Conservation (phyloP, 2,888 invertebrate species). For the Chrysolina haemoptera region DNA sequence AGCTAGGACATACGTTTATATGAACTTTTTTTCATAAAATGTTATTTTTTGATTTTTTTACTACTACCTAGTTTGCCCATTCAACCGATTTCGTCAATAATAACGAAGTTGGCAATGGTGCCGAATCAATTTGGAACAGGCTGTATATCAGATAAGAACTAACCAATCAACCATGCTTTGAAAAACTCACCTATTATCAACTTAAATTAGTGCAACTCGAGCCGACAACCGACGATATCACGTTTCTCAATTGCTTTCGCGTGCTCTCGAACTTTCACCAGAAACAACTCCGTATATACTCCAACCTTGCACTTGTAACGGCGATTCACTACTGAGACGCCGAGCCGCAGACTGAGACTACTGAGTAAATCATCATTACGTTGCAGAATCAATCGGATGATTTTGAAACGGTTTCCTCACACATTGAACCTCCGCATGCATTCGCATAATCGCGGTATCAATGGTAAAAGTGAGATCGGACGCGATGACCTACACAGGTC, state of each 20-base stretch:
- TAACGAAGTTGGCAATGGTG: no score
- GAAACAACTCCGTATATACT: neutral
- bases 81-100: no score
- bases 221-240: neutral
- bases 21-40: no score
- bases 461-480: neutral
- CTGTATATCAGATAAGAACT: no score
- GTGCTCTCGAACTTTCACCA: conserved; percentile 15
- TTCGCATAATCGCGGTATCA: neutral
- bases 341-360: no score
- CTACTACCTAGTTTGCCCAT: no score
- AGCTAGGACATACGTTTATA: no score
- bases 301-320: neutral
- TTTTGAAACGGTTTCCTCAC: neutral
- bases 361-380: no score
- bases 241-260: neutral
- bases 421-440: neutral
- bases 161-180: no score
- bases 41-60: no score
- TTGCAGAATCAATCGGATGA: neutral
- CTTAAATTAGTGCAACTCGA: neutral
- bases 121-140: no score
- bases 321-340: neutral
- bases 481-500: conserved; percentile 16
- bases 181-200: no score